A percentile compares a stretch with the other conserved stretches of the same genome.
These are phyloP conservation scores for Lepilemur septentrionalis DNA, from an alignment of 2,797 vertebrate species.

Conservation along the genomic window DNA sequence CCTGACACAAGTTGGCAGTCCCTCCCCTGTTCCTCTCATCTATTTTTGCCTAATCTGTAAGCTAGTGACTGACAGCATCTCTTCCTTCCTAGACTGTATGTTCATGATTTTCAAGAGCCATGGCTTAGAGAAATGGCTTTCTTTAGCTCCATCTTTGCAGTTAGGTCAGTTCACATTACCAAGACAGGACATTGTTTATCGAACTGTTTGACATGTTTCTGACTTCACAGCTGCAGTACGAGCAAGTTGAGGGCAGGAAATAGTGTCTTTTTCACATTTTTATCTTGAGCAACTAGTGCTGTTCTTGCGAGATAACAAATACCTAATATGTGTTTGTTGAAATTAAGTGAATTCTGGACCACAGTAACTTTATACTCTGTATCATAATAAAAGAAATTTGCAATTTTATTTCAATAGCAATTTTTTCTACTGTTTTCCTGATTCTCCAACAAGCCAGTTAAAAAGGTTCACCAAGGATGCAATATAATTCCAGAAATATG, in stretches of 20 bases:
- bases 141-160: background rate
- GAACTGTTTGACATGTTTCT: background rate
- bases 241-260: background rate
- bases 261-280: background rate
- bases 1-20: no score
- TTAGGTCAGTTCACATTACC: background rate
- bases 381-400: background rate
- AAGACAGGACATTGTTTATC: background rate
- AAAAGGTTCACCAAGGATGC: background rate
- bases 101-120: background rate
- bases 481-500: background rate
- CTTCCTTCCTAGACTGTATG: background rate
- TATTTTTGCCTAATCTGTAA: background rate
- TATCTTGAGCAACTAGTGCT: background rate
- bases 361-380: background rate
- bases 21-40: background rate
- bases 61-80: background rate
- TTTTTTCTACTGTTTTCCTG: background rate
- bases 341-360: background rate
- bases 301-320: background rate
- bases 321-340: background rate
- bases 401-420: background rate
- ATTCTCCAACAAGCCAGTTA: background rate
- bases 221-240: background rate
- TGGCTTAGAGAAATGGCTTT: background rate